These are phyloP conservation scores for Biston betularia DNA, from an alignment of 2,888 invertebrate species.

Conservation along the genomic window DNA sequence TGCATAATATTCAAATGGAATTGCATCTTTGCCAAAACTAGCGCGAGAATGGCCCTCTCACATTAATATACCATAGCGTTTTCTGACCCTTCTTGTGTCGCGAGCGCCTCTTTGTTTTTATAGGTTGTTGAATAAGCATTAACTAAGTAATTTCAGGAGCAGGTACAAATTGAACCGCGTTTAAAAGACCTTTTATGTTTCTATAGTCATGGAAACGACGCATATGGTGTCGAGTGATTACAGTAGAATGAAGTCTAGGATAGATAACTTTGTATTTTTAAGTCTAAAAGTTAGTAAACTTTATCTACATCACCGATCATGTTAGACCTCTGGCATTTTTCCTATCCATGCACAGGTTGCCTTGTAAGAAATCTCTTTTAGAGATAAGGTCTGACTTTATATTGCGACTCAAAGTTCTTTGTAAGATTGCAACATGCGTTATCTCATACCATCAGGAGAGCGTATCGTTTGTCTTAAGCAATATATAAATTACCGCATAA, in stretches of 20 bases:
- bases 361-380: too few species aligned
- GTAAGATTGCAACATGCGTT: too few species aligned
- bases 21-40: slow-evolving; percentile 87
- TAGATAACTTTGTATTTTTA: not conserved
- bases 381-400: too few species aligned
- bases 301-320: too few species aligned
- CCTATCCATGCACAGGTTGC: too few species aligned
- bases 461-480: too few species aligned
- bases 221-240: slow-evolving; percentile 46
- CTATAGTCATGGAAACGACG: slow-evolving; percentile 51
- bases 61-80: slow-evolving; percentile 84
- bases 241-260: slow-evolving; percentile 36
- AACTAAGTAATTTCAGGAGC: slow-evolving; percentile 71
- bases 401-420: too few species aligned
- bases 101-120: slow-evolving; percentile 80
- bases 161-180: slow-evolving; percentile 66
- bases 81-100: slow-evolving; percentile 77
- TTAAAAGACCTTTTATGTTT: slow-evolving; percentile 61
- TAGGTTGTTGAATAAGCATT: slow-evolving; percentile 81
- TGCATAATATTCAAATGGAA: slow-evolving; percentile 86
- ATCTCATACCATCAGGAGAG: too few species aligned
- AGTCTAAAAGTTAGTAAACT: not conserved
- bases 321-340: too few species aligned
- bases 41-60: slow-evolving; percentile 71
- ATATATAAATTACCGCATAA: too few species aligned